Evolutionary conservation across 1,140 invertebrate genomes (phyloP).

Genomic region (Drosophila insularis): DNA sequence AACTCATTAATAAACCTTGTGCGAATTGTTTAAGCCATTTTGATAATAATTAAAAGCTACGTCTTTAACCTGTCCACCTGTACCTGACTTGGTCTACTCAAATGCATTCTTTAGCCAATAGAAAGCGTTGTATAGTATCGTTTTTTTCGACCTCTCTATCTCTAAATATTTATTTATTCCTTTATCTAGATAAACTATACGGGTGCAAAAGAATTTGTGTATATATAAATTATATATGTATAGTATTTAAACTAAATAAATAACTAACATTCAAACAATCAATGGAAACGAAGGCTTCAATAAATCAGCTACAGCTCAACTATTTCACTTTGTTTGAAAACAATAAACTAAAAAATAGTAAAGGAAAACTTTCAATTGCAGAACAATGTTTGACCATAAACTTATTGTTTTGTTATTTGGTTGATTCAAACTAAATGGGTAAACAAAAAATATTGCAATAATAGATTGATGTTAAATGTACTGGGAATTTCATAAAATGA

Average conservation of each 20-base stretch:
- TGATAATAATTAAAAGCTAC: conserved; percentile 53
- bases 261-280: conserved; percentile 20
- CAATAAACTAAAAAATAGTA: not conserved
- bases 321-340: not conserved
- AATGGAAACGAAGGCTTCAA: conserved; percentile 28
- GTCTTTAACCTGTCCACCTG: conserved; percentile 71
- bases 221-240: conserved; percentile 13
- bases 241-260: not conserved
- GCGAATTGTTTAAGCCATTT: conserved; percentile 47
- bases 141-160: not conserved
- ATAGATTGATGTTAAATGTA: conserved; percentile 20
- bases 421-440: not conserved
- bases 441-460: not conserved
- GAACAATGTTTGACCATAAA: not conserved
- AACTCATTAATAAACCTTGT: not conserved
- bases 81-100: conserved; percentile 54
- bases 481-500: conserved; percentile 15
- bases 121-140: not conserved
- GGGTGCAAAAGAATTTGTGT: conserved; percentile 54
- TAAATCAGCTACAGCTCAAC: conserved; percentile 9
- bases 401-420: not conserved
- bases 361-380: not conserved
- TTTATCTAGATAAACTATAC: conserved; percentile 23
- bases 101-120: not conserved
- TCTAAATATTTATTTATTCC: not conserved